Percentiles rank a stretch among this genome's conserved stretches.
These are phyloP conservation scores for Psittacula cyanocephala DNA, from an alignment of 2,113 vertebrate species.

Conservation along the genomic window DNA sequence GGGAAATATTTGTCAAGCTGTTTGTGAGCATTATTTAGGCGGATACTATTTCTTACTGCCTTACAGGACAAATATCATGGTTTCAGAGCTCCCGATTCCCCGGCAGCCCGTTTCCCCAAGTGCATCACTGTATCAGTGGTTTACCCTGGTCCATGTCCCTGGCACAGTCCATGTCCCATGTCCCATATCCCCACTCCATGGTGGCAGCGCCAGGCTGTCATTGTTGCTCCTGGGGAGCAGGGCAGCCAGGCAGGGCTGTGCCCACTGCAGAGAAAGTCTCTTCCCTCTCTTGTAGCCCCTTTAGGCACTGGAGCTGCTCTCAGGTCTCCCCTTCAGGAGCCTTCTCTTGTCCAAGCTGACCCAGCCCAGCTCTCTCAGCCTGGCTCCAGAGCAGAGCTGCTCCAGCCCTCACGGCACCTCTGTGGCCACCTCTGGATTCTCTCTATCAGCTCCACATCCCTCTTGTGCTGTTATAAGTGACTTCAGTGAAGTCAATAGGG, in stretches of 20 bases:
- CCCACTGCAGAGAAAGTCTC: not conserved
- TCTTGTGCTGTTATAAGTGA: not conserved
- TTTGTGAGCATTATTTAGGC: not conserved
- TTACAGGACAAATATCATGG: not conserved
- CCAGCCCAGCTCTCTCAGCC: not conserved
- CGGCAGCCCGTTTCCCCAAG: not conserved
- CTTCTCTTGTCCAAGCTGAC: not conserved
- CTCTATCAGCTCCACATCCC: not conserved
- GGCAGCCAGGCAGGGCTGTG: not conserved
- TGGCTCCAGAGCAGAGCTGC: not conserved
- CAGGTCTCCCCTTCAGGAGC: not conserved
- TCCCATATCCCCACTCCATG: not conserved
- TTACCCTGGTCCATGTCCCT: fast-evolving
- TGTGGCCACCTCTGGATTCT: not conserved
- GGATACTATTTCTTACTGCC: not conserved
- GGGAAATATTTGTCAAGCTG: not conserved
- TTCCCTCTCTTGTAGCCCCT: not conserved
- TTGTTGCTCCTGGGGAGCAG: not conserved
- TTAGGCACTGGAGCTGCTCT: not conserved
- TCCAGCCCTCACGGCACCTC: not conserved
- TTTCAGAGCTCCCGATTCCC: not conserved
- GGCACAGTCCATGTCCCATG: fast-evolving
- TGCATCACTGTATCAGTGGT: not conserved
- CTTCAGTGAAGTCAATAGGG: not conserved
- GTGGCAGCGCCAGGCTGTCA: not conserved